phyloP scores from a whole-genome alignment of 2,888 invertebrate species.

The Eupeodes luniger region DNA sequence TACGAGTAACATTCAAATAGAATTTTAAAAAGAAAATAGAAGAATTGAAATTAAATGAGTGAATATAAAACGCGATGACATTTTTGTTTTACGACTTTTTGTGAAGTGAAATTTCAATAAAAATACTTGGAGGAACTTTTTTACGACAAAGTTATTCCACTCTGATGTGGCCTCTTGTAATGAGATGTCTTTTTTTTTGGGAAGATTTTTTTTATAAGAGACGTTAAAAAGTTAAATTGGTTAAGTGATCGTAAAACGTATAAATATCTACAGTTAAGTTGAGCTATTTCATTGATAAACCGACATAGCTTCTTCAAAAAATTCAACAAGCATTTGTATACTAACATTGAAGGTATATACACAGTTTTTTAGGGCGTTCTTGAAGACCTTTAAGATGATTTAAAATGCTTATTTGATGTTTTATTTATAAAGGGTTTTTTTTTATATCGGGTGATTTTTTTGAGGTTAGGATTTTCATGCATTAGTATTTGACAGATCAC shows the following conservation, averaged over 20 bases:
- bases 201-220: no score
- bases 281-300: slow-evolving; percentile 1
- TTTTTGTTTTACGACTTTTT: slow-evolving; percentile 25
- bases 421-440: no score
- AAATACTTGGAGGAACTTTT: slow-evolving; percentile 7
- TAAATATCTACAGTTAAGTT: not conserved
- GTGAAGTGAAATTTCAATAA: slow-evolving; percentile 11
- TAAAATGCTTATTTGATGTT: no score
- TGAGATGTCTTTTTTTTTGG: no score
- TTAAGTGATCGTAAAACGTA: slow-evolving; percentile 27
- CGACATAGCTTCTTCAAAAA: not conserved
- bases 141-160: not conserved
- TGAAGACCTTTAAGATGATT: not conserved
- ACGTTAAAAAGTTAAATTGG: not conserved
- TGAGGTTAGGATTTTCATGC: no score
- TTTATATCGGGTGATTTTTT: no score
- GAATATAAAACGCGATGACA: slow-evolving; percentile 25
- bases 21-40: not conserved
- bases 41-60: slow-evolving; percentile 14
- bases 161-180: no score
- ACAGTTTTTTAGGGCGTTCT: not conserved
- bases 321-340: slow-evolving; percentile 5
- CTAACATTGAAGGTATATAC: not conserved
- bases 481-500: no score
- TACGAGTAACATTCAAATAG: not conserved